Evolutionary conservation across 2,888 invertebrate species (phyloP).

Genomic region (Cecidostiba fungosa): DNA sequence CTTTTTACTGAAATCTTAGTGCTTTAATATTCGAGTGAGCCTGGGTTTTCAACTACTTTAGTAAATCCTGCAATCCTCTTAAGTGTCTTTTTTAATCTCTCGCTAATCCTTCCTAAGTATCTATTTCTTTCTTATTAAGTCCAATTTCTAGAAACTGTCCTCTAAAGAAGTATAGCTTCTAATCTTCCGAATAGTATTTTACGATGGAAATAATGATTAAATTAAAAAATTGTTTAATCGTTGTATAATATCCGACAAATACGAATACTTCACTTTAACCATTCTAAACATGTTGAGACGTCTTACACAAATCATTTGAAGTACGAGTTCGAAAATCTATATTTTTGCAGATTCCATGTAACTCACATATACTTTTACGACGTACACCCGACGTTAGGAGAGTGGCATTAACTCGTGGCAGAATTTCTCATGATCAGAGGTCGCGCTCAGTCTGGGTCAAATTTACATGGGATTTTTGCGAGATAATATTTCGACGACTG

Average conservation of each 20-base stretch:
- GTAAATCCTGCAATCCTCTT: constrained; percentile 45
- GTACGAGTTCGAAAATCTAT: no score
- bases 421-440: constrained; percentile 27
- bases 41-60: constrained; percentile 43
- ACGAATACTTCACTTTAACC: no score
- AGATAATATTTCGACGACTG: constrained; percentile 44
- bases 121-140: constrained; percentile 32
- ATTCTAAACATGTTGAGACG: no score
- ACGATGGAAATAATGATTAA: neutral
- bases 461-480: constrained; percentile 50
- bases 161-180: neutral
- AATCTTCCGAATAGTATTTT: neutral
- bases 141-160: constrained; percentile 1
- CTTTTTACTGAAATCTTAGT: constrained; percentile 10
- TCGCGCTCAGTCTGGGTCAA: neutral
- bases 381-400: neutral
- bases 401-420: constrained; percentile 19
- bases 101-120: constrained; percentile 37
- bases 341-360: neutral
- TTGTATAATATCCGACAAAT: no score
- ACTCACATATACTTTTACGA: neutral
- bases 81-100: constrained; percentile 44
- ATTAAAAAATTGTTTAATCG: no score
- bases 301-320: no score
- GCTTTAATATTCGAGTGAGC: constrained; percentile 21